These are phyloP conservation scores for Eucera pruinosa DNA, from an alignment of 2,888 invertebrate species.

Conservation along the genomic window DNA sequence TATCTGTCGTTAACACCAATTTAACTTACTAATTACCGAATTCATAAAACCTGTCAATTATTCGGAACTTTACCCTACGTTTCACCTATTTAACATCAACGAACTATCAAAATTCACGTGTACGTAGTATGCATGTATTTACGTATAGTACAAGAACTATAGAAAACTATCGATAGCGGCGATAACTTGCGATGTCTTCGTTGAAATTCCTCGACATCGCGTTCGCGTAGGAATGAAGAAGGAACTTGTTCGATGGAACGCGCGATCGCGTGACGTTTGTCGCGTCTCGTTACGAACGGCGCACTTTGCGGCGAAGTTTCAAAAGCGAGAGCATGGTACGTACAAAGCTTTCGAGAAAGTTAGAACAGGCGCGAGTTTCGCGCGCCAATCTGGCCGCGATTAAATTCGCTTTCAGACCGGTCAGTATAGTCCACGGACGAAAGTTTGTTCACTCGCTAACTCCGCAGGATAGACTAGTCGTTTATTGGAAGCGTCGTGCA, in stretches of 20 bases:
- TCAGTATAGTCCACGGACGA: not conserved
- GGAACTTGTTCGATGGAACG: not conserved
- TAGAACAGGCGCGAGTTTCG: not conserved
- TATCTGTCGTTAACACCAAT: too few species aligned
- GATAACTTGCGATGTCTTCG: not conserved
- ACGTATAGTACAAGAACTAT: too few species aligned
- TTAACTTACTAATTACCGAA: too few species aligned
- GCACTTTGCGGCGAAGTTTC: too few species aligned
- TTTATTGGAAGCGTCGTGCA: too few species aligned
- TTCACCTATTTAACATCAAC: too few species aligned
- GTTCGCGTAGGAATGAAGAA: not conserved
- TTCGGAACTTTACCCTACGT: too few species aligned
- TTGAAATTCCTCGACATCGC: not conserved
- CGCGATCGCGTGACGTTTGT: slow-evolving; percentile 6
- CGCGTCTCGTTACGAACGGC: not conserved
- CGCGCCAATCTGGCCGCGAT: slow-evolving; percentile 5
- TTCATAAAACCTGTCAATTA: too few species aligned
- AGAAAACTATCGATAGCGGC: too few species aligned
- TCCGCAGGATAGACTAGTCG: not conserved
- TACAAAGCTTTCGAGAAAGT: too few species aligned
- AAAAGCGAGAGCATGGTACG: not conserved
- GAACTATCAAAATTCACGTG: too few species aligned
- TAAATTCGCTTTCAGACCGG: slow-evolving; percentile 6
- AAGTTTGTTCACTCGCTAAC: not conserved
- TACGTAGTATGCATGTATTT: too few species aligned